Conservation (phyloP, 2,113 vertebrate species). For the Hyperopisus bebe region DNA sequence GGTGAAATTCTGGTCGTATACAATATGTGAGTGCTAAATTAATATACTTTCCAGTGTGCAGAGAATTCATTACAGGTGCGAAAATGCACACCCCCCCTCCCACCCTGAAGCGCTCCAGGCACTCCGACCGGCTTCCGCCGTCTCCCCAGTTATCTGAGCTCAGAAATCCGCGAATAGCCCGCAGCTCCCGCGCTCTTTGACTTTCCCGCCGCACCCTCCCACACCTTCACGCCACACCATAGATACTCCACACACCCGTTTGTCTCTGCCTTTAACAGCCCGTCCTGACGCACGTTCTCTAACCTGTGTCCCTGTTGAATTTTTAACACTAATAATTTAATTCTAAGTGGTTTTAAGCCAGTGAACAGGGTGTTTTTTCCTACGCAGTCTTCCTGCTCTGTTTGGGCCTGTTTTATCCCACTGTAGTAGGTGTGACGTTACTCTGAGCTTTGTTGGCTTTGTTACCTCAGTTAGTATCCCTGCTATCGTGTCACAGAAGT, state of each 20-base stretch:
- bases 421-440: background rate
- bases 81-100: background rate
- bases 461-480: background rate
- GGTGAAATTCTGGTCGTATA: background rate
- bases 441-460: background rate
- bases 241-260: background rate
- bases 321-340: background rate
- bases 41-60: background rate
- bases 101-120: background rate
- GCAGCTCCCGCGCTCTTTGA: background rate
- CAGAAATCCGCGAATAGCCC: background rate
- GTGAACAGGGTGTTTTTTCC: background rate
- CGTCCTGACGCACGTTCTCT: background rate
- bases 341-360: background rate
- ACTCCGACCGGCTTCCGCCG: background rate
- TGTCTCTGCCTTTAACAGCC: background rate
- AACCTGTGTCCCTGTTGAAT: background rate
- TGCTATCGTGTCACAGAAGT: background rate
- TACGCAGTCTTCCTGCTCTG: background rate
- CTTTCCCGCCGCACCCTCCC: background rate
- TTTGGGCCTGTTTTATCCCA: background rate
- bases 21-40: background rate
- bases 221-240: background rate
- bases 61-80: background rate
- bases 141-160: background rate